Conservation (phyloP, 2,113 vertebrate species). For the Scartelaos histophorus region DNA sequence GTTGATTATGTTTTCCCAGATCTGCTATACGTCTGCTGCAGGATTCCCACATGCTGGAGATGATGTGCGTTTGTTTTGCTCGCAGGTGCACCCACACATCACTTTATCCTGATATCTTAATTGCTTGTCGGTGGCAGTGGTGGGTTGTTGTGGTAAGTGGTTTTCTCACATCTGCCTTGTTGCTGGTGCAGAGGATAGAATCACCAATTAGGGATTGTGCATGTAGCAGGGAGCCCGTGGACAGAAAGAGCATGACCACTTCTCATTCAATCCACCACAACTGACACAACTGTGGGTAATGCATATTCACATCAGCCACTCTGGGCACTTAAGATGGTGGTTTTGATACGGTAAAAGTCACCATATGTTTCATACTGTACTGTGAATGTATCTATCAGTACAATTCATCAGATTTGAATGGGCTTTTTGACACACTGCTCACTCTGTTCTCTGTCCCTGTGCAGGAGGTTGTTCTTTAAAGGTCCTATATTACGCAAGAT, state of each 20-base stretch:
- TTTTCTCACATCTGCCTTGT: constrained; percentile 37
- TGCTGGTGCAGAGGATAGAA: constrained; percentile 9
- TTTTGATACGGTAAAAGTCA: not conserved
- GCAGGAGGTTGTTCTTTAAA: not conserved
- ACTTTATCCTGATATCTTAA: constrained; percentile 19
- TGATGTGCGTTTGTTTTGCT: constrained; percentile 14
- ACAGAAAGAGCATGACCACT: constrained; percentile 41
- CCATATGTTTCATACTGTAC: constrained; percentile 2
- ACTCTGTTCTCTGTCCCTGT: not conserved
- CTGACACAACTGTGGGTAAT: constrained; percentile 35
- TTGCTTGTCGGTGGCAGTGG: constrained; percentile 36
- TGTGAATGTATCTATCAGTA: constrained; percentile 21
- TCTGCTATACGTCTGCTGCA: not conserved
- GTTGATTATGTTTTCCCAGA: constrained; percentile 4
- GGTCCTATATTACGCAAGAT: too few relatives aligned
- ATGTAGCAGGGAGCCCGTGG: constrained; percentile 16
- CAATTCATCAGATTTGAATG: constrained; percentile 24
- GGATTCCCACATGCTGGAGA: not conserved
- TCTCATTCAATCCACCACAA: constrained; percentile 31
- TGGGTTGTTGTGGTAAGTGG: constrained; percentile 21
- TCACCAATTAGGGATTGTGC: constrained; percentile 41
- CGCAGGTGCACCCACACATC: constrained; percentile 13
- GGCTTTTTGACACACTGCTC: too few relatives aligned
- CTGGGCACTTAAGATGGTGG: constrained; percentile 50
- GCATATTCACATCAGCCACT: constrained; percentile 44